Evolutionary conservation across 2,113 vertebrate species (phyloP), one percentile per base, ranked within the genome.

Genomic region (Pandion haliaetus): DNA sequence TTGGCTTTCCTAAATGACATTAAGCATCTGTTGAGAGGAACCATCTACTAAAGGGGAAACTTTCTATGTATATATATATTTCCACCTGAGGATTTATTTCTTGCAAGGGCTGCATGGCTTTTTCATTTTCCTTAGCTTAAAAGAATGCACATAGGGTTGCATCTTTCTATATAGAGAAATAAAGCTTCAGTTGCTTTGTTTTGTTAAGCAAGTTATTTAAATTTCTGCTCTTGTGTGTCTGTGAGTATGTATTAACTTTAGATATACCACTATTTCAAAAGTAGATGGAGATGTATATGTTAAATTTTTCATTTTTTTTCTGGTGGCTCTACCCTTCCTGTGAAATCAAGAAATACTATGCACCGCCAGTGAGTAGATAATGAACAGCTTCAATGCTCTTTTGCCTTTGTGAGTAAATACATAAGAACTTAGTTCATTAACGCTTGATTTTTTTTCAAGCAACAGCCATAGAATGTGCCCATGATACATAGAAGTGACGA

Each of bases 111-210:
- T 97, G 95, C 96, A 97, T 97, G 96, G 92, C 97, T 97, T 96
- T 96, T 90, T 95, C 74, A 42, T 91, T 97, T 97, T 97, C 93
- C 94, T 83, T 98, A 96, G 97, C 95, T 97, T 95, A 97, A 97
- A 98, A 97, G 96, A 96, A 92, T 97, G 91, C 95, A 95, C 95
- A 63, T 73, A 94, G 90, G 85, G 82, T 67, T 72, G 81, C 91
- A 76, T 97, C 95, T 95, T 98, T 97, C 96, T 94, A 91, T 95
- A 74, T 91, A 97, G 95, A 96, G 86, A 86, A 97, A 96, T 97
- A 97, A 96, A 97, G 94, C 58, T 98, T 96, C 82, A 82, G 63
- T 95, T 71, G 79, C 90, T 98, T 97, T 97, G 88, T 96, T 98
- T 97, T 94, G 95, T 90, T 97, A 97, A 97, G 82, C 82, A 97